Conservation (phyloP, 2,888 invertebrate species). For the Bugula neritina region DNA sequence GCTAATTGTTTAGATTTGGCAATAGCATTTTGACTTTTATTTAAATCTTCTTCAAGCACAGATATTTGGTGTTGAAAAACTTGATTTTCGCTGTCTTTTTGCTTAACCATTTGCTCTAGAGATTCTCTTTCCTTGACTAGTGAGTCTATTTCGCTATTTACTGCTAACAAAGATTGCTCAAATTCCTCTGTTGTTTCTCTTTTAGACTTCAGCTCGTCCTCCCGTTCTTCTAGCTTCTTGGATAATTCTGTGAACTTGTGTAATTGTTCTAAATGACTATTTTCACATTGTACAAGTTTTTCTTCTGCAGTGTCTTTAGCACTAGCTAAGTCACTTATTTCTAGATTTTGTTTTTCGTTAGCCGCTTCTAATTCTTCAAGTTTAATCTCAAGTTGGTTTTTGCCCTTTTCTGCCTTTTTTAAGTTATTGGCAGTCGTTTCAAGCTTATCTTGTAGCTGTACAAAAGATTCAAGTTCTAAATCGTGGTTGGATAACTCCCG, state of each 20-base stretch:
- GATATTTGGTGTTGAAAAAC: not conserved
- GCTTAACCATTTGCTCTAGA: not conserved
- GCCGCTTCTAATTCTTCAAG: not conserved
- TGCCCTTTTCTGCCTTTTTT: not conserved
- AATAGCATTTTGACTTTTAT: not conserved
- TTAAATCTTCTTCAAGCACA: not conserved
- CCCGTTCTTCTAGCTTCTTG: not conserved
- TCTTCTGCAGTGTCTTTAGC: not conserved
- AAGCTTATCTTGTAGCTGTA: not conserved
- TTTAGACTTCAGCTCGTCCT: not conserved
- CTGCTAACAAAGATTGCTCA: not conserved
- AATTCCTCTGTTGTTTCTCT: not conserved
- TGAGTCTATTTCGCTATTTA: not conserved
- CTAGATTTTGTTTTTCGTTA: not conserved
- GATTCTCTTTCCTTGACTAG: not conserved
- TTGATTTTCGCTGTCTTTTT: not conserved
- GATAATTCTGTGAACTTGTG: not conserved
- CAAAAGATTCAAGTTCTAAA: constrained; percentile 7
- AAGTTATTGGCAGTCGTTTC: not conserved
- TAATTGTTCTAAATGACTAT: not conserved
- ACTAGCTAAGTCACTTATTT: not conserved
- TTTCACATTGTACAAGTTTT: not conserved
- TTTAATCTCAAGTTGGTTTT: not conserved
- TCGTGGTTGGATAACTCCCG: not conserved
- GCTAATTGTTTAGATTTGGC: not conserved